These are phyloP conservation scores for Aplysina aerophoba DNA, from an alignment of 37 sponge, comb jelly and placozoan species.

Conservation along the genomic window DNA sequence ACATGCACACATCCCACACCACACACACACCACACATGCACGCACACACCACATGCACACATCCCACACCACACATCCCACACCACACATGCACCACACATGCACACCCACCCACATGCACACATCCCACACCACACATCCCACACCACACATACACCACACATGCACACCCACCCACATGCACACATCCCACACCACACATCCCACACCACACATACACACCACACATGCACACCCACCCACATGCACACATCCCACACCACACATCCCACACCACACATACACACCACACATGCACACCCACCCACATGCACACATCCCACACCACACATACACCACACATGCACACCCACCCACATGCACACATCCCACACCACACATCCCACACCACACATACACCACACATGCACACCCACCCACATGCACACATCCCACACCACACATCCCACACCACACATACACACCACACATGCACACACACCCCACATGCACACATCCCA, in stretches of 20 bases:
- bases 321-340: background rate
- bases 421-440: background rate
- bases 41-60: background rate
- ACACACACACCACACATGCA: background rate
- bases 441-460: background rate
- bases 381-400: background rate
- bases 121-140: background rate
- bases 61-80: background rate
- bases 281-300: background rate
- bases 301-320: background rate
- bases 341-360: background rate
- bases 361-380: background rate
- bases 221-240: background rate
- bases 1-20: background rate
- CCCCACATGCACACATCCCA: background rate
- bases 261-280: background rate
- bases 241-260: slow-evolving; percentile 1
- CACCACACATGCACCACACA: background rate
- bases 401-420: background rate
- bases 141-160: background rate
- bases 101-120: background rate
- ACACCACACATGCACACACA: background rate
- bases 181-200: background rate
- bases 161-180: background rate
- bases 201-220: background rate